A percentile compares a stretch with the other conserved stretches of the same genome.
phyloP scores from a whole-genome alignment of 2,888 invertebrate genomes.

The Augiades crinisus region DNA sequence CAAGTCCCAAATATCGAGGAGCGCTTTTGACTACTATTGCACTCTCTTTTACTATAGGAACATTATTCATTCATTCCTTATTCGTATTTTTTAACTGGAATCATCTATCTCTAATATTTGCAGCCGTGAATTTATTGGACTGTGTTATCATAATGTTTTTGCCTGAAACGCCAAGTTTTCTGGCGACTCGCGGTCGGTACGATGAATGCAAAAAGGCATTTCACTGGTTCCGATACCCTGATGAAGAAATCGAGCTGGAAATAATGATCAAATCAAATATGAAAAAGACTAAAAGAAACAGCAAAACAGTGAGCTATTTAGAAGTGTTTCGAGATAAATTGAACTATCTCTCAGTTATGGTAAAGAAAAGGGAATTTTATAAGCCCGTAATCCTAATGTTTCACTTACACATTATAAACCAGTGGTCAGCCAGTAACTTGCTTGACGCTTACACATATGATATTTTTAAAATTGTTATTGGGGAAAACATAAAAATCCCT shows the following conservation, averaged over 20 bases:
- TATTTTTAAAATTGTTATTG: constrained; percentile 78
- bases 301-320: not conserved
- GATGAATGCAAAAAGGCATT: constrained; percentile 25
- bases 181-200: constrained; percentile 18
- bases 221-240: constrained; percentile 23
- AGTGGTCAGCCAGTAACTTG: constrained; percentile 84
- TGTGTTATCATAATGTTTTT: constrained; percentile 17
- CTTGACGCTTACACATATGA: constrained; percentile 84
- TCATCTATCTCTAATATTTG: constrained; percentile 15
- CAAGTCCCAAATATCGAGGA: constrained; percentile 29
- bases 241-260: constrained; percentile 24
- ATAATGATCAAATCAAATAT: constrained; percentile 22
- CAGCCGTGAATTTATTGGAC: constrained; percentile 7
- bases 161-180: constrained; percentile 28
- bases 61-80: constrained; percentile 14
- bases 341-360: constrained; percentile 36
- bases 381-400: constrained; percentile 80
- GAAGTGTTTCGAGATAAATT: constrained; percentile 9
- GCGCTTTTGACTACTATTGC: constrained; percentile 21
- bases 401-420: constrained; percentile 82
- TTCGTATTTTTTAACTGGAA: constrained; percentile 23
- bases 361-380: constrained; percentile 65
- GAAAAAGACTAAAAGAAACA: not conserved
- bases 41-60: constrained; percentile 19
- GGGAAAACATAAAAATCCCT: constrained; percentile 79